These are phyloP conservation scores for Siphlonurus alternatus DNA, from an alignment of 2,888 invertebrate species.

Conservation along the genomic window DNA sequence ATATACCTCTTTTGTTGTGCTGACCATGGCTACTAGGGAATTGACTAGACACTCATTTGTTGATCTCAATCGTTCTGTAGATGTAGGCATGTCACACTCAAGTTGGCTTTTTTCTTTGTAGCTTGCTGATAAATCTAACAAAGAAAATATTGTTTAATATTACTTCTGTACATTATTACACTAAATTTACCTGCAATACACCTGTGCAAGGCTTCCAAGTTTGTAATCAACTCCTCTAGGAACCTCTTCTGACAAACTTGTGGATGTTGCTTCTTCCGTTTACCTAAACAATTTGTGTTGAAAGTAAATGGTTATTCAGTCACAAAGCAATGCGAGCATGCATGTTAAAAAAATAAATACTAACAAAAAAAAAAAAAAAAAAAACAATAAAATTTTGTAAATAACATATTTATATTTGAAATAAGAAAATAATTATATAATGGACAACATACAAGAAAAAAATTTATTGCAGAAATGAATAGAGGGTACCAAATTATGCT, in stretches of 20 bases:
- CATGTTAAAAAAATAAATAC: too few relatives aligned
- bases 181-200: slow-evolving; percentile 16
- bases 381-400: too few relatives aligned
- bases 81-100: slow-evolving; percentile 29
- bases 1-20: slow-evolving; percentile 25
- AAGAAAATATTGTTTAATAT: not conserved
- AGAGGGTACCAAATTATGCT: too few relatives aligned
- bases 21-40: slow-evolving; percentile 25
- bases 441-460: too few relatives aligned
- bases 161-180: not conserved
- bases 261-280: slow-evolving; percentile 14
- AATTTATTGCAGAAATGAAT: too few relatives aligned
- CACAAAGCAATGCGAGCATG: too few relatives aligned
- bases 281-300: slow-evolving; percentile 9
- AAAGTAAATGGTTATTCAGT: not conserved
- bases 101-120: slow-evolving; percentile 24
- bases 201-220: slow-evolving; percentile 13
- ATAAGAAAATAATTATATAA: too few relatives aligned
- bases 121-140: slow-evolving; percentile 25
- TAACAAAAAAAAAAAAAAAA: too few relatives aligned
- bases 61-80: slow-evolving; percentile 25
- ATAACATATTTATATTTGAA: too few relatives aligned
- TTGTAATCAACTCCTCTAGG: slow-evolving; percentile 14
- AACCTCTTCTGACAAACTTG: slow-evolving; percentile 14
- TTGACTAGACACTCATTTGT: slow-evolving; percentile 29